These are phyloP conservation scores for Vespertilio murinus DNA, from an alignment of 2,797 vertebrate genomes.

Conservation along the genomic window DNA sequence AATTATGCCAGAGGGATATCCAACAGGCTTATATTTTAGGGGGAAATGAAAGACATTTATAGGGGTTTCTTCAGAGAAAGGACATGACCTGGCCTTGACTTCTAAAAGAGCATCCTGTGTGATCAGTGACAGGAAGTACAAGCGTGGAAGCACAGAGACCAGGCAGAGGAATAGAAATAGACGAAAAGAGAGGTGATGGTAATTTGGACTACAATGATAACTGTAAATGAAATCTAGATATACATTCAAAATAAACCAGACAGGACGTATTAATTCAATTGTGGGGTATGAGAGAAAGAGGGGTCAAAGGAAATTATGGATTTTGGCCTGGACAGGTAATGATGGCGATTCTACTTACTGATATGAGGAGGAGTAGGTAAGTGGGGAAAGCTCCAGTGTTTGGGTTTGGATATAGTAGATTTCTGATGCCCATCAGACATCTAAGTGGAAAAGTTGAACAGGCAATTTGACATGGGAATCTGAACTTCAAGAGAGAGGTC, in stretches of 20 bases:
- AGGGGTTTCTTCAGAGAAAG: background rate
- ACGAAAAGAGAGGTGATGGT: background rate
- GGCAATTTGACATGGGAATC: background rate
- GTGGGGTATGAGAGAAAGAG: background rate
- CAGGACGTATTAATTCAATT: background rate
- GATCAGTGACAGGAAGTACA: background rate
- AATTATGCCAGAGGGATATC: background rate
- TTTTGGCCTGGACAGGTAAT: background rate
- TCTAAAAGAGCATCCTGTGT: background rate
- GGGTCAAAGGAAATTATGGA: background rate
- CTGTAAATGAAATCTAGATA: background rate
- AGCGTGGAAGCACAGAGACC: background rate
- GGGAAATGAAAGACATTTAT: background rate
- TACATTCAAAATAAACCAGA: background rate
- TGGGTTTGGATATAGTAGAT: background rate
- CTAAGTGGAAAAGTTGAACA: conserved; percentile 2
- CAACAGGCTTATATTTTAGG: background rate
- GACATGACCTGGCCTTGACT: background rate
- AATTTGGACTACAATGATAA: background rate
- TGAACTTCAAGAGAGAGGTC: background rate
- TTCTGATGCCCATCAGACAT: background rate
- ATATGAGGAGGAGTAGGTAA: background rate
- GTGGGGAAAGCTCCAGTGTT: background rate
- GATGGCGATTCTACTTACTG: background rate
- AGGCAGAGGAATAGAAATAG: background rate